Conservation (phyloP, 1,140 invertebrate species). For the Magallana ariakensis region DNA sequence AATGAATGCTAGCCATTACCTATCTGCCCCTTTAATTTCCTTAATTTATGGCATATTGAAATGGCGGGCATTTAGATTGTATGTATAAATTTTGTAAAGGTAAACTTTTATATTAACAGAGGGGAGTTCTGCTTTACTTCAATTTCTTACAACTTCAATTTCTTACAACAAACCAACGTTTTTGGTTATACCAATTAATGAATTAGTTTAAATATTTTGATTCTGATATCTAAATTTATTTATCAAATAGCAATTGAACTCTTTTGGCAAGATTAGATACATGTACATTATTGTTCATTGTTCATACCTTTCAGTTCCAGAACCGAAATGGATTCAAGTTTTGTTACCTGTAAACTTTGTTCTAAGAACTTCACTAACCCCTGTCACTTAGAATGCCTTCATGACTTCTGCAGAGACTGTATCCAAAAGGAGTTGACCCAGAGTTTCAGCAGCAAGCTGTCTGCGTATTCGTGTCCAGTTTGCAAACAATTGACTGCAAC, state of each 20-base stretch:
- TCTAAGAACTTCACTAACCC: constrained; percentile 33
- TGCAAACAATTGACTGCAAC: constrained; percentile 37
- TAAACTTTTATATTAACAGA: too few species aligned
- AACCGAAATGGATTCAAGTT: not conserved
- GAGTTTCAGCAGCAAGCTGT: not conserved
- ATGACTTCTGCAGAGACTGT: constrained; percentile 51
- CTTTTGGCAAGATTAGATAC: not conserved
- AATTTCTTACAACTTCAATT: too few species aligned
- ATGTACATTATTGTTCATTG: not conserved
- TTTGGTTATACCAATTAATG: not conserved
- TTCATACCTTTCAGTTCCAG: not conserved
- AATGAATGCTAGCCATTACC: too few species aligned
- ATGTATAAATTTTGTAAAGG: too few species aligned
- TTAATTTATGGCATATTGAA: too few species aligned
- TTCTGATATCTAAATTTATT: not conserved
- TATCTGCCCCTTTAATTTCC: too few species aligned
- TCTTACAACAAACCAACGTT: too few species aligned
- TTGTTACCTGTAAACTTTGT: constrained; percentile 24
- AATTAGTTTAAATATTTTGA: not conserved
- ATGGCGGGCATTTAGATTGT: too few species aligned
- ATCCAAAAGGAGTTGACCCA: constrained; percentile 32
- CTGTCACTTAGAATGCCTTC: constrained; percentile 49
- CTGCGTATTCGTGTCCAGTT: constrained; percentile 46
- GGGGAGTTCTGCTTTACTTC: too few species aligned
- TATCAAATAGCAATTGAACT: not conserved